Base-by-base conservation (phyloP, 2,888 invertebrate species). In the Rotaria macrura region DNA sequence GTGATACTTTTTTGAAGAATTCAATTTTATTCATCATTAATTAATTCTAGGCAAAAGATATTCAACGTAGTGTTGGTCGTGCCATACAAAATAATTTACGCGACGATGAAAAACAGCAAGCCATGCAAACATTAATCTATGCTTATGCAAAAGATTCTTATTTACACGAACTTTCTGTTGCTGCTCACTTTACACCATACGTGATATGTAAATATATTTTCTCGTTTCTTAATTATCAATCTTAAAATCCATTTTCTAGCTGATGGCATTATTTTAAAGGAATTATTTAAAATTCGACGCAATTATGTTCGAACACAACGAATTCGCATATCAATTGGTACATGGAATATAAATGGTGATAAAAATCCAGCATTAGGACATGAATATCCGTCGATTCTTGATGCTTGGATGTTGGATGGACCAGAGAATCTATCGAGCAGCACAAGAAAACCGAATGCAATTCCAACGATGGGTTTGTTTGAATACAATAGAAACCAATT, bases 341-440 rank as follows among this genome's bases (percentile, higher is more conserved):
- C 99, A 0, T 99, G 98, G 92, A 99, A 99, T 91, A 98, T 99
- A 0, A 99, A 99, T 91, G 99, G 99, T 65, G 99, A 99, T 6
- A 97, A 97, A 91, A 97, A 97, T 83, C 55, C 55, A 25, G 79
- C 23, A 14, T 79, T 79, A 79, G 79, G 17, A 25, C 25, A 79
- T 43, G n/a, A 43, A n/a, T 49, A 49, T 83, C 57, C 49, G 49
- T 38, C 49, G 49, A 34, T 79, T 43, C 91, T 96, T 65, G 93
- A 95, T 25, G 95, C 96, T 91, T 96, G 96, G 96, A 92, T 97
- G 40, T 91, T 97, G 79, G 96, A 97, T 91, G 94, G 95, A 83
- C 94, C 94, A 85, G 93, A 93, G 9, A 29, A 79, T 84, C 47
- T 84, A 7, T 0, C 65, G 20, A 2, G 34, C 6, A 65, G 25